Evolutionary conservation across 1,140 invertebrate genomes (phyloP).

Genomic region (Brachionus calyciflorus): DNA sequence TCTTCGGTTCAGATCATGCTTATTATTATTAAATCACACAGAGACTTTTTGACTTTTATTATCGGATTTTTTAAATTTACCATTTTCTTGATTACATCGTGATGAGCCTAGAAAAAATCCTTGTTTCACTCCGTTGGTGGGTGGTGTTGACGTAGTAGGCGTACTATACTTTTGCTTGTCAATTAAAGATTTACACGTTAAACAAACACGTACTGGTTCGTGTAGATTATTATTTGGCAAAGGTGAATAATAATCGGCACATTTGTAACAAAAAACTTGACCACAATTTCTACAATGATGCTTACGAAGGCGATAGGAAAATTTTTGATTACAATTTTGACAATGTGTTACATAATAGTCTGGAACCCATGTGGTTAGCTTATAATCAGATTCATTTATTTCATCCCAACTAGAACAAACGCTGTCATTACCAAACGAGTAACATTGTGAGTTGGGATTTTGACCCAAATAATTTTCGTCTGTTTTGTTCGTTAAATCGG

Average conservation of each 20-base stretch:
- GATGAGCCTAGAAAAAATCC: constrained; percentile 7
- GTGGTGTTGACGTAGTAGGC: background rate
- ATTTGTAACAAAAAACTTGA: constrained; percentile 31
- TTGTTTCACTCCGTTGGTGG: background rate
- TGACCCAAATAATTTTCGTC: background rate
- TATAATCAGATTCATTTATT: constrained; percentile 15
- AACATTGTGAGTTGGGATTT: background rate
- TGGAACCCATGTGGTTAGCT: background rate
- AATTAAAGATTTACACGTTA: background rate
- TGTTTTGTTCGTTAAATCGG: background rate
- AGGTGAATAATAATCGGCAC: constrained; percentile 10
- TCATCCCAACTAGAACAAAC: constrained; percentile 36
- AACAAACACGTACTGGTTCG: constrained; percentile 35
- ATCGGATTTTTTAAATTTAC: constrained; percentile 24
- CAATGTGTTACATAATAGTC: constrained; percentile 26
- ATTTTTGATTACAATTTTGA: constrained; percentile 35
- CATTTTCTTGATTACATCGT: constrained; percentile 24
- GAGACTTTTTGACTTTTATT: constrained; percentile 19
- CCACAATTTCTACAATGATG: constrained; percentile 46
- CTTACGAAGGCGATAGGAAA: constrained; percentile 11
- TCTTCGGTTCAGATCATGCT: too few species aligned
- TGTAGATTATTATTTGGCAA: constrained; percentile 19
- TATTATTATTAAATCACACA: too few species aligned
- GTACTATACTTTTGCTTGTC: background rate
- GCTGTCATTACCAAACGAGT: constrained; percentile 24